Evolutionary conservation across 2,113 vertebrate species (phyloP), one percentile per base, ranked within the genome.

Genomic region (Thunnus maccoyii): DNA sequence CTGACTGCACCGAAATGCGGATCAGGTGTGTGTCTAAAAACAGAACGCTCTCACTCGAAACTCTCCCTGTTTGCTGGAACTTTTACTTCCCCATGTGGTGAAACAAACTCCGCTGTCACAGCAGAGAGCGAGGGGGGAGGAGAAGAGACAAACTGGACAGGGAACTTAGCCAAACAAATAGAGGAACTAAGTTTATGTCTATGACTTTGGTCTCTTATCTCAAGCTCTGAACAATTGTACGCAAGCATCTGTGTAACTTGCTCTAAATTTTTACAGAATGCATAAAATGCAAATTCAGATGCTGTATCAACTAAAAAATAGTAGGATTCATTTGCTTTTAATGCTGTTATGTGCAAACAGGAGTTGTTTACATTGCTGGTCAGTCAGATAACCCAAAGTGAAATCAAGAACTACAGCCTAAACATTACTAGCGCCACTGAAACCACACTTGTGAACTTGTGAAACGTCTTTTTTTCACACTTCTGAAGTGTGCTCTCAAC

Each of bases 61-160:
- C 70, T 58, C 44, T 94, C 69, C 62, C 74, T 78, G 30, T 72
- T 84, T 78, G 61, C 47, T 76, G n/a, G 22, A 74, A 76, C 58
- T 65, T 41, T 2, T 61, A 92, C 87, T 94, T 95, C 94, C 89
- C 46, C 74, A 74, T 93, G 47, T 86, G 83, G 36, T 77, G 61
- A 86, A 84, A 82, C 27, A 61, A 84, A 80, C 44, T 87, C 52
- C 18, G 83, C 84, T 80, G 66, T 86, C 12, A 77, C 64, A 68
- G 46, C 4, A 1, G 22, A 50, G 12, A 52, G 65, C 1, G 15
- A 41, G 46, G 73, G 81, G 81, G 83, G 64, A 5, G 32, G 80
- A 54, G 69, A 74, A 74, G 51, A 44, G 76, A 81, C 80, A 85
- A 79, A 87, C 86, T 78, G 71, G 79, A 90, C 67, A 73, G 84